phyloP scores from a whole-genome alignment of 2,113 vertebrate genomes.

The Ochotona curzoniae region DNA sequence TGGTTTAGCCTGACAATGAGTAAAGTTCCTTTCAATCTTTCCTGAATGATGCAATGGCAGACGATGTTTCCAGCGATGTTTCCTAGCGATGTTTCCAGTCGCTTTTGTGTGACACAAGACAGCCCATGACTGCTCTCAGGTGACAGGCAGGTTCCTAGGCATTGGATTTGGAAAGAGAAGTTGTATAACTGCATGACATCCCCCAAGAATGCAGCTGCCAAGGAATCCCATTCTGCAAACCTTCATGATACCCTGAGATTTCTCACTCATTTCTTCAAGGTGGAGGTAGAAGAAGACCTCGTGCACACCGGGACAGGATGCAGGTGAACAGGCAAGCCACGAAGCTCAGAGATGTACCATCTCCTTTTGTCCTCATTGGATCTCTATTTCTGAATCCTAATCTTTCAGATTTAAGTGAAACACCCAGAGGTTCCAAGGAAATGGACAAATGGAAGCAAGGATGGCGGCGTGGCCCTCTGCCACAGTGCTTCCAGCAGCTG shows the following conservation, averaged over 20 bases:
- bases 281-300: background rate
- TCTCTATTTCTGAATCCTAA: constrained; percentile 31
- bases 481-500: background rate
- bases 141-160: background rate
- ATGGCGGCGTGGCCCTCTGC: background rate
- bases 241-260: constrained; percentile 7
- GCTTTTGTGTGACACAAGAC: background rate
- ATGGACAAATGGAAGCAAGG: constrained; percentile 6
- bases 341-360: background rate
- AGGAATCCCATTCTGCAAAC: too few relatives aligned
- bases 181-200: background rate
- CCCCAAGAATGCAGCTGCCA: background rate
- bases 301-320: background rate
- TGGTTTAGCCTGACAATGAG: background rate
- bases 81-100: background rate
- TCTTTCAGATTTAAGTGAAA: background rate
- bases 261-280: constrained; percentile 48
- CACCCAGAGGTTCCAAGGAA: background rate
- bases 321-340: background rate
- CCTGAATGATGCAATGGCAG: too few relatives aligned
- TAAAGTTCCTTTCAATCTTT: background rate
- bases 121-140: background rate
- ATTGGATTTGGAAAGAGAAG: background rate
- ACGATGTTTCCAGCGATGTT: background rate
- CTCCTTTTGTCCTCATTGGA: background rate